Evolutionary conservation across 1,140 invertebrate species (phyloP).

Genomic region (Hormaphis cornu): DNA sequence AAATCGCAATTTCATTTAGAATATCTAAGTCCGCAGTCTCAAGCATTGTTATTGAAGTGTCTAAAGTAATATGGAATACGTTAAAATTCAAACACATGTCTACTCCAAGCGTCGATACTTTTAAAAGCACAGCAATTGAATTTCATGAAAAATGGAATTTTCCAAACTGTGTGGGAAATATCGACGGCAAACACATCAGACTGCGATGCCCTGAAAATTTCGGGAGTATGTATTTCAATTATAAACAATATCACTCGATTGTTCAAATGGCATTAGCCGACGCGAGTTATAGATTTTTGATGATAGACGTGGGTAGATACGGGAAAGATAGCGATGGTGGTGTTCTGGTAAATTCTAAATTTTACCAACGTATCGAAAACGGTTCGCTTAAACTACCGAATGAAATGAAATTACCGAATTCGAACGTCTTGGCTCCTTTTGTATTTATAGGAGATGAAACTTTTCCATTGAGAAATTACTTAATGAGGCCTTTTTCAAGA

Average conservation of each 20-base stretch:
- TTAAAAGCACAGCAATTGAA: background rate
- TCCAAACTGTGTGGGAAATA: conserved; percentile 6
- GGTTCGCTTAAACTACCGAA: background rate
- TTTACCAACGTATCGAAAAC: conserved; percentile 21
- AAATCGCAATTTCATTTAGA: conserved; percentile 15
- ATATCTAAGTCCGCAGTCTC: conserved; percentile 1
- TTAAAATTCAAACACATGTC: conserved; percentile 17
- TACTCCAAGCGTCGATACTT: background rate
- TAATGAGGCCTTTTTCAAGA: conserved; percentile 41
- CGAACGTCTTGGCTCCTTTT: conserved; percentile 34
- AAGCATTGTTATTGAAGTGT: conserved; percentile 15
- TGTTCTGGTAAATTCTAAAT: conserved; percentile 29
- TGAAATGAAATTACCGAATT: conserved; percentile 12
- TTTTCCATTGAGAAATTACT: conserved; percentile 39
- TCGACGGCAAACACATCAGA: conserved; percentile 31
- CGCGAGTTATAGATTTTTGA: conserved; percentile 14
- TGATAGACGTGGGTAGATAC: conserved; percentile 24
- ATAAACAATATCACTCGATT: conserved; percentile 30
- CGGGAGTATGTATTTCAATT: conserved; percentile 16
- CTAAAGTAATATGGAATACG: conserved; percentile 5
- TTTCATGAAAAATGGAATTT: conserved; percentile 7
- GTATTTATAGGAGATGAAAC: conserved; percentile 42
- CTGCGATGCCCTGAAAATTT: conserved; percentile 7
- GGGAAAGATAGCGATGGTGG: conserved; percentile 32
- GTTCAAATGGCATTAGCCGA: conserved; percentile 12